These are phyloP conservation scores for Podarcis cretensis DNA, from an alignment of 2,113 vertebrate species.

Conservation along the genomic window DNA sequence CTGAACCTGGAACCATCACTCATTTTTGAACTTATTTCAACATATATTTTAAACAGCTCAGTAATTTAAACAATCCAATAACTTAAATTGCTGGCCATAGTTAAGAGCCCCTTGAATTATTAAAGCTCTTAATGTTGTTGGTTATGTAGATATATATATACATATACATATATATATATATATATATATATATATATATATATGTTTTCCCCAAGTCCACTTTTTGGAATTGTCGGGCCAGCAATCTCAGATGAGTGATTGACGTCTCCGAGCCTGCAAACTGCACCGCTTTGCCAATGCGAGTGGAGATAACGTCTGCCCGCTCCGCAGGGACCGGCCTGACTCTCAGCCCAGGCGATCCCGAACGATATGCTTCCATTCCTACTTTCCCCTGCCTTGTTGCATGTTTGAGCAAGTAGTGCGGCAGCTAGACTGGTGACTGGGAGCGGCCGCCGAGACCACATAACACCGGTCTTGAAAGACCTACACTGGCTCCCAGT, in stretches of 20 bases:
- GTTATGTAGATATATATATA: neutral
- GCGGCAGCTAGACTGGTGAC: too few species aligned
- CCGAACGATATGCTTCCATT: neutral
- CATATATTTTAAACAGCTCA: constrained; percentile 53
- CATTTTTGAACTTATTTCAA: constrained; percentile 67
- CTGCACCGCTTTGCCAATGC: neutral
- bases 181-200: neutral
- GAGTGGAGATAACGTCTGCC: neutral
- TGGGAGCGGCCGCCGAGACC: too few species aligned
- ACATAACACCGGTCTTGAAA: too few species aligned
- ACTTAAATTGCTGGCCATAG: constrained; percentile 70
- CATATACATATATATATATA: neutral
- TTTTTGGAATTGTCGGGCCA: constrained; percentile 71
- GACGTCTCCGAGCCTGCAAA: constrained; percentile 56
- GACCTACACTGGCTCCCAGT: too few species aligned
- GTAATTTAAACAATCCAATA: constrained; percentile 71
- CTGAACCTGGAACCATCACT: constrained; percentile 61
- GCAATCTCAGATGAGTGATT: constrained; percentile 66
- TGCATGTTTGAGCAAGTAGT: too few species aligned
- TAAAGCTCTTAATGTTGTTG: constrained; percentile 70
- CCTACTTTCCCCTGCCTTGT: neutral
- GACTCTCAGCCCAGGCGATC: too few species aligned
- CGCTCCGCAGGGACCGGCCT: neutral
- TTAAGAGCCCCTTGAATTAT: constrained; percentile 75
- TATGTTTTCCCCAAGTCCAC: constrained; percentile 52